These are phyloP conservation scores for Hypolimnas misippus DNA, from an alignment of 2,888 invertebrate species.

Conservation along the genomic window DNA sequence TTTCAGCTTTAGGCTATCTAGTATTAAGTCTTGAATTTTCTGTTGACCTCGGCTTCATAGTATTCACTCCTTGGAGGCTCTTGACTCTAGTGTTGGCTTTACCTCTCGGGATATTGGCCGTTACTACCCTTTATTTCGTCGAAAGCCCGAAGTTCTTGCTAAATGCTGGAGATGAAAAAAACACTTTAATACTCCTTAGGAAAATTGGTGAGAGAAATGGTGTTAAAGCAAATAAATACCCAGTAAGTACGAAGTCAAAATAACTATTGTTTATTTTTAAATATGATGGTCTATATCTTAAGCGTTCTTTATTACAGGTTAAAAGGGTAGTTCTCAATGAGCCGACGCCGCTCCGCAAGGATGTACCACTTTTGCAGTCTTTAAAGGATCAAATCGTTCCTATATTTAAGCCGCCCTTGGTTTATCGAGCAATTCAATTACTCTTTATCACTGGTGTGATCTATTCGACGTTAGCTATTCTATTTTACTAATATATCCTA, in stretches of 20 bases:
- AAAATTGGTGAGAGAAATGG: conserved; percentile 84
- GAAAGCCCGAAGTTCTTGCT: conserved; percentile 90
- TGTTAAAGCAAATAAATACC: conserved; percentile 44
- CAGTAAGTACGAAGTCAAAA: conserved; percentile 44
- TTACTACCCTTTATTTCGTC: too few species aligned
- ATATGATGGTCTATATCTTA: too few species aligned
- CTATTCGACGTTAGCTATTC: conserved; percentile 85
- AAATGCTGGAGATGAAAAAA: conserved; percentile 81
- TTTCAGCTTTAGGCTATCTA: conserved; percentile 44
- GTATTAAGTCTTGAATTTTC: conserved; percentile 46
- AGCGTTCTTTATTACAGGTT: conserved; percentile 5
- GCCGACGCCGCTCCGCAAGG: conserved; percentile 38
- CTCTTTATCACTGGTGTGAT: conserved; percentile 81
- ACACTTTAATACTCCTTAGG: conserved; percentile 84
- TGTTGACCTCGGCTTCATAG: conserved; percentile 48
- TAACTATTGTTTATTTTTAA: background rate
- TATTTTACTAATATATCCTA: too few species aligned
- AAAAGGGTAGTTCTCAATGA: conserved; percentile 36
- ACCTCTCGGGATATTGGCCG: conserved; percentile 83
- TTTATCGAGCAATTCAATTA: conserved; percentile 74
- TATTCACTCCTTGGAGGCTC: conserved; percentile 61
- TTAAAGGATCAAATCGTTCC: conserved; percentile 77
- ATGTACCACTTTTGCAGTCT: conserved; percentile 61
- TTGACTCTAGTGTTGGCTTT: conserved; percentile 66
- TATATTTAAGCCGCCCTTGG: conserved; percentile 76